Percentiles rank a stretch among this genome's conserved stretches.
Evolutionary conservation across 2,113 vertebrate genomes (phyloP).

Genomic region (Hylia prasina): DNA sequence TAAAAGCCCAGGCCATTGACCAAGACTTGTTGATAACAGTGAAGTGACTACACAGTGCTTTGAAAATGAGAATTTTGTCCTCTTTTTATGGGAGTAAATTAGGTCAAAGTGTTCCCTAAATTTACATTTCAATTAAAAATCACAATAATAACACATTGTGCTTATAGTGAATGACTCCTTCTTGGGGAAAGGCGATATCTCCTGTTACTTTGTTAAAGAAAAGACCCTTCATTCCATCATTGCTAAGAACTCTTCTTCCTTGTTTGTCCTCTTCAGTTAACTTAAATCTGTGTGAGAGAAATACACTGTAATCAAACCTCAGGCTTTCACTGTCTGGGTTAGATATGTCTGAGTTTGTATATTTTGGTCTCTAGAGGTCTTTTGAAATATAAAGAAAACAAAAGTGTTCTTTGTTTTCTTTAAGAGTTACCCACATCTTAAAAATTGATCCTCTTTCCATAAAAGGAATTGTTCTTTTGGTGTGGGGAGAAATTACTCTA

Average conservation of each 20-base stretch:
- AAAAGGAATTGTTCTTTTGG: not conserved
- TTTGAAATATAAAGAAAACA: conserved; percentile 28
- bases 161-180: conserved; percentile 85
- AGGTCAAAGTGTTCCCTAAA: conserved; percentile 90
- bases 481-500: not conserved
- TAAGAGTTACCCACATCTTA: conserved; percentile 9
- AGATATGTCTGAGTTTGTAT: conserved; percentile 41
- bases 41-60: conserved; percentile 73
- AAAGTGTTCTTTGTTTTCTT: conserved; percentile 16
- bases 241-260: conserved; percentile 83
- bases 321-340: conserved; percentile 14
- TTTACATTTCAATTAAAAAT: conserved; percentile 99
- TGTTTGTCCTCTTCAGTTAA: conserved; percentile 73
- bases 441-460: not conserved
- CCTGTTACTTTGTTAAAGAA: conserved; percentile 89
- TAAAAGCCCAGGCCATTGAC: not conserved
- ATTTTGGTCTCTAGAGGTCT: not conserved
- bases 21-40: conserved; percentile 70
- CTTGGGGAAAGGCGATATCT: conserved; percentile 88
- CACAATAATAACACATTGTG: conserved; percentile 96
- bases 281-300: conserved; percentile 34
- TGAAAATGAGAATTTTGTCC: conserved; percentile 90
- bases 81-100: conserved; percentile 81
- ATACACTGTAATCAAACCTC: conserved; percentile 51
- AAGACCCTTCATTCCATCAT: conserved; percentile 89